Conservation (phyloP, 1,140 invertebrate species). For the Scaptomyza pallida region DNA sequence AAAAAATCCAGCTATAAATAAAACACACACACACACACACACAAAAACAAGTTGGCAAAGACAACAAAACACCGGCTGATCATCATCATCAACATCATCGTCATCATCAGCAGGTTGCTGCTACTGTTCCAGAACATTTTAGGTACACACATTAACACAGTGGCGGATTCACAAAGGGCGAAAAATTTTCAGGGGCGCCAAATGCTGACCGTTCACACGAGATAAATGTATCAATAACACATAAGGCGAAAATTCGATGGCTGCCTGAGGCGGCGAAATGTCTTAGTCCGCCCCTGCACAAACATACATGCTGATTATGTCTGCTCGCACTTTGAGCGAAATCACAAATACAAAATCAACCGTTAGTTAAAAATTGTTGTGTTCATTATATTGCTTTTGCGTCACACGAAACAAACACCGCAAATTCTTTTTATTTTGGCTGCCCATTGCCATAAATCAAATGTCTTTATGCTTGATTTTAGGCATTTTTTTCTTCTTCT, state of each 20-base stretch:
- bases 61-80: neutral
- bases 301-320: neutral
- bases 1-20: neutral
- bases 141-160: too few species aligned
- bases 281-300: too few species aligned
- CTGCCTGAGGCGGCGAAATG: too few species aligned
- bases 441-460: constrained; percentile 31
- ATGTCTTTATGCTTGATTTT: constrained; percentile 11
- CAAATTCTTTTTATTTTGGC: constrained; percentile 19
- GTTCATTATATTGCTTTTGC: constrained; percentile 7
- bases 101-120: neutral
- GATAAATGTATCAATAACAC: too few species aligned
- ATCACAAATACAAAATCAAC: constrained; percentile 1
- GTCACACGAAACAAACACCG: constrained; percentile 17
- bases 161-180: too few species aligned
- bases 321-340: neutral
- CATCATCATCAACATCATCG: too few species aligned
- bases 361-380: neutral
- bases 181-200: too few species aligned
- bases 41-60: neutral
- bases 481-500: neutral
- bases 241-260: too few species aligned
- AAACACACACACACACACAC: too few species aligned
- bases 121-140: constrained; percentile 5
- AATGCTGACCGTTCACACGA: too few species aligned